phyloP scores from a whole-genome alignment of 2,113 vertebrate species.

The Anarhynchus alexandrinus region DNA sequence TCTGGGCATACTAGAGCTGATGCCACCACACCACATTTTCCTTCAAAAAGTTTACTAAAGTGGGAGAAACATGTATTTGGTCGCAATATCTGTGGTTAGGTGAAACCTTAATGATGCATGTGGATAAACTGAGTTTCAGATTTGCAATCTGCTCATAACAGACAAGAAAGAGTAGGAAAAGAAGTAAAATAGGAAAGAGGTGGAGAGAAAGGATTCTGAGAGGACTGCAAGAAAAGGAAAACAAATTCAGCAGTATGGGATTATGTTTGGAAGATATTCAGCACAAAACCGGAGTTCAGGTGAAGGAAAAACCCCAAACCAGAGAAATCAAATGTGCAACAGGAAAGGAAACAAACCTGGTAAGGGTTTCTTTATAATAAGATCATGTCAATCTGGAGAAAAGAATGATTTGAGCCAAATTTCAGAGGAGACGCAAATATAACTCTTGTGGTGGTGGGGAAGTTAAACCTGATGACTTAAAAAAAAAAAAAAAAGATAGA shows the following conservation, averaged over 20 bases:
- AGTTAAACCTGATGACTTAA: not conserved
- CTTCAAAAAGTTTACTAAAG: not conserved
- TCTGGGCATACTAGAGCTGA: not conserved
- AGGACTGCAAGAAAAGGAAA: not conserved
- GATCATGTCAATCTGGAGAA: not conserved
- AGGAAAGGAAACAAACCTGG: not conserved
- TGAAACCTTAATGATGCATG: not conserved
- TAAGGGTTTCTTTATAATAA: not conserved
- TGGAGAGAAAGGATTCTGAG: not conserved
- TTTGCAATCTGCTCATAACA: not conserved
- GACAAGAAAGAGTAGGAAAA: not conserved
- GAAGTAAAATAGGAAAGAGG: not conserved
- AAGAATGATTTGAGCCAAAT: not conserved
- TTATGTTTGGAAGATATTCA: not conserved
- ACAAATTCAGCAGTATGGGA: not conserved
- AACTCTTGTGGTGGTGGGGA: not conserved
- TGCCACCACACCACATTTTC: rapidly evolving
- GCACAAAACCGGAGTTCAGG: not conserved
- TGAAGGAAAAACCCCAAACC: not conserved
- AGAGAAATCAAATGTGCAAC: not conserved
- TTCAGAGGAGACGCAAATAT: not conserved
- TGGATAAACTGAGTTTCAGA: not conserved
- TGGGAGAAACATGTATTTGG: not conserved
- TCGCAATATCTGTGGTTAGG: not conserved
- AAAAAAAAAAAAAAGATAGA: not conserved